Evolutionary conservation across 2,113 vertebrate genomes (phyloP), one percentile per base, ranked within the genome.

Genomic region (Phrynosoma blainvillii): DNA sequence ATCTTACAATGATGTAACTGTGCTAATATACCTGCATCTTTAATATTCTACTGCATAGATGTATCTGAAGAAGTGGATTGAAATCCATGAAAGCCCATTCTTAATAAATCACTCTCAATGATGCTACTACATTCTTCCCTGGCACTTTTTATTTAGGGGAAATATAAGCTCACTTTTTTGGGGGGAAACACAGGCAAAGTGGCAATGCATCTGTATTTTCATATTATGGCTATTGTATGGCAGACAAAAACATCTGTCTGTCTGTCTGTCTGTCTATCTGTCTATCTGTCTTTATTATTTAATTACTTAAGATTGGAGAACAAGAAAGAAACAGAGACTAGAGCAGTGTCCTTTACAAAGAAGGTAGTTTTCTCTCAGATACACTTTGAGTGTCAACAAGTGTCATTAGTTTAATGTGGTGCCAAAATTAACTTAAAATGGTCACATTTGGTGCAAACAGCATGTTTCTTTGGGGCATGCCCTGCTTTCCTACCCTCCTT

Each of bases 391-490:
- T 87, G 91, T 91, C 91, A 95, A 88, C 91, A 93, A 88, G 68
- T 91, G 90, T 80, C 89, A 62, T 90, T 92, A 85, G 84, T 32
- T 3, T 92, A 89, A 94, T 88, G 62, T 25, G 84, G 89, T 42
- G 56, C 75, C 79, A 93, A 91, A 92, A 93, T 93, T 84, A 88
- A 90, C 87, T 92, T 85, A 90, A 92, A 95, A 91, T 91, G 86
- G 5, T 47, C 59, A 87, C 16, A 66, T 92, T 91, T 66, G 75
- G 84, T 85, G 84, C 54, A 91, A 86, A 93, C 84, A 27, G 87
- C 93, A 89, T 54, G 78, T 90, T 94, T 94, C 75, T 91, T 90
- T 91, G 65, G 71, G 91, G 89, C 84, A 82, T 1, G 21, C 90
- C 89, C 79, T n/a, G 1, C 89, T 90, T 85, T 85, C 4, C 36